Base-by-base conservation (phyloP, 2,888 invertebrate genomes). In the Calliopum simillimum region DNA sequence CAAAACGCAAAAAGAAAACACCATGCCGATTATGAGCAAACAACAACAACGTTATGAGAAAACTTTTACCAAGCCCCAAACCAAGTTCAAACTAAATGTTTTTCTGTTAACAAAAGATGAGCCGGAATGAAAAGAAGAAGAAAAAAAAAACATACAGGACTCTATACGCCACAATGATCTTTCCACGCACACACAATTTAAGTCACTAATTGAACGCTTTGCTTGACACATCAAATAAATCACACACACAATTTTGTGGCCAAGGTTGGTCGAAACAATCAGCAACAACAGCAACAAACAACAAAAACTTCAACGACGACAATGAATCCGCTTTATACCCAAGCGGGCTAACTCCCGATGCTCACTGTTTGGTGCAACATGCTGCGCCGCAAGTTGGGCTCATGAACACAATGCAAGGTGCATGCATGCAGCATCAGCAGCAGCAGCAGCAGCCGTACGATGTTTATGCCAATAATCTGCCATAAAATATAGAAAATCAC, bases 171-270 rank as follows among this genome's bases (percentile, higher is more conserved):
- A 14, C 53, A 55, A 23, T 14, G 47, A 67, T 58, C 44, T 25
- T 47, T 58, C 47, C 59, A 21, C 44, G 33, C 58, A 74, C 77
- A 78, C 80, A 80, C 83, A 84, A 84, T 81, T 84, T 82, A 81
- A 83, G 82, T 80, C 81, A 82, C 85, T 85, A 85, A 85, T 85
- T 85, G 85, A 85, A 85, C 85, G 85, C 85, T 85, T 82, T 85
- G 82, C 79, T 80, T 83, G 85, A 84, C 85, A 85, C 83, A 81
- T 84, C 80, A 81, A 82, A 85, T 85, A 85, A 85, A 85, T 85
- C 85, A 85, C 83, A 79, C 84, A 85, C 83, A 79, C 74, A 78
- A 80, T 78, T 79, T 76, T 64, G 47, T 23, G 14, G 14, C 16
- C n/a, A 25, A 53, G 16, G 21, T 13, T 13, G 21, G 13, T 21